Evolutionary conservation across 2,888 invertebrate genomes (phyloP), one percentile per base, ranked within the genome.

Genomic region (Dascillus cervinus): DNA sequence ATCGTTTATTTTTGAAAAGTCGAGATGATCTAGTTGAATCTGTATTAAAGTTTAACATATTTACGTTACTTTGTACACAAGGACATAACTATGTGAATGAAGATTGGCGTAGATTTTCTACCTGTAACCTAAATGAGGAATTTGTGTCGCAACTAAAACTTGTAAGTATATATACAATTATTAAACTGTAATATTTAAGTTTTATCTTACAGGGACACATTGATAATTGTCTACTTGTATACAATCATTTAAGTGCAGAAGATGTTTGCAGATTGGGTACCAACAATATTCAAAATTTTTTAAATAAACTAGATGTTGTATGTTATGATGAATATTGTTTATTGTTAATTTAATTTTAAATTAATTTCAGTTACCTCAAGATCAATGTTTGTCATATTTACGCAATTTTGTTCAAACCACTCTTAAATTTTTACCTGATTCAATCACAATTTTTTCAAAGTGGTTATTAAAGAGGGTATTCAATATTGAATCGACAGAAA

Each of bases 71-170:
- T n/a, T n/a, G n/a, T n/a, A n/a, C n/a, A n/a, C n/a, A n/a, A n/a
- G n/a, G n/a, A n/a, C n/a, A n/a, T n/a, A n/a, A n/a, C n/a, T n/a
- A n/a, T n/a, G n/a, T n/a, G n/a, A n/a, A n/a, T 19, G 51, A 56
- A 17, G 53, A 62, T 17, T 72, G 71, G 71, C 46, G 53, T 3
- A 45, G 49, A 39, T 71, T 71, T 55, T 61, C 55, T 3, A 47
- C 49, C 9, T 54, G 57, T 4, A 54, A 67, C 50, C 54, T 68
- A 12, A 50, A 68, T 22, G 48, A 61, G 5, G 61, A 66, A 46
- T 58, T 66, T 26, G 58, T n/a, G n/a, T n/a, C n/a, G n/a, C n/a
- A n/a, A n/a, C n/a, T n/a, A n/a, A n/a, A n/a, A n/a, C n/a, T n/a
- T n/a, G n/a, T n/a, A n/a, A n/a, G n/a, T n/a, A n/a, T n/a, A n/a